Evolutionary conservation across 2,888 invertebrate genomes (phyloP), one percentile per base, ranked within the genome.

Genomic region (Teleogryllus oceanicus): DNA sequence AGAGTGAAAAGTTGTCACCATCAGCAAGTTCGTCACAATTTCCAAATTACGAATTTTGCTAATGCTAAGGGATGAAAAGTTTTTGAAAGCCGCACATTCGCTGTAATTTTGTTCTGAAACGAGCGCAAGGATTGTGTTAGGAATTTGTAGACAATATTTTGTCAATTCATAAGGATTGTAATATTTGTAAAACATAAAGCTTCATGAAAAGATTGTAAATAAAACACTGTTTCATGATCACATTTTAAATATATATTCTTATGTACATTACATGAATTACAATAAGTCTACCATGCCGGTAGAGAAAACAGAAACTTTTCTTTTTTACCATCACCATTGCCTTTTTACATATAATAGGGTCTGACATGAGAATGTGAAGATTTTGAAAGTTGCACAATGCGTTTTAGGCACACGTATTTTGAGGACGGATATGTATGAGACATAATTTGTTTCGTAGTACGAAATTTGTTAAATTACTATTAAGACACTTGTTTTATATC

Each of bases 381-480:
- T 62, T 62, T 62, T 62, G 62, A 62, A 62, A 62, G 13, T n/a
- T 62, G 13, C 62, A 18, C n/a, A 18, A 62, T 62, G 62, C 62
- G n/a, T 62, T 37, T 62, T 62, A 62, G 62, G 62, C 62, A 62
- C 62, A 62, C 62, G n/a, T n/a, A 62, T 62, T 62, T 62, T 62
- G 5, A 62, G 62, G 62, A 62, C 62, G 62, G 62, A 62, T 62
- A 62, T 62, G 62, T 62, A 62, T 62, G 16, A 62, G 62, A 62
- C 62, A 62, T 62, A 62, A 62, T 62, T 18, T 62, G 16, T 62
- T 18, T 18, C 13, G 62, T 62, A 18, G 62, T n/a, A 62, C 13
- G 62, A 13, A 62, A 62, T 62, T 62, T 62, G 37, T 37, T 37
- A 37, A 37, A 37, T 37, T 5, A 37, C 37, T 62, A 62, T 62